Percentiles rank a stretch among this genome's conserved stretches.
Evolutionary conservation across 1,140 invertebrate genomes (phyloP).

Genomic region (Tetramorium parvispinum): DNA sequence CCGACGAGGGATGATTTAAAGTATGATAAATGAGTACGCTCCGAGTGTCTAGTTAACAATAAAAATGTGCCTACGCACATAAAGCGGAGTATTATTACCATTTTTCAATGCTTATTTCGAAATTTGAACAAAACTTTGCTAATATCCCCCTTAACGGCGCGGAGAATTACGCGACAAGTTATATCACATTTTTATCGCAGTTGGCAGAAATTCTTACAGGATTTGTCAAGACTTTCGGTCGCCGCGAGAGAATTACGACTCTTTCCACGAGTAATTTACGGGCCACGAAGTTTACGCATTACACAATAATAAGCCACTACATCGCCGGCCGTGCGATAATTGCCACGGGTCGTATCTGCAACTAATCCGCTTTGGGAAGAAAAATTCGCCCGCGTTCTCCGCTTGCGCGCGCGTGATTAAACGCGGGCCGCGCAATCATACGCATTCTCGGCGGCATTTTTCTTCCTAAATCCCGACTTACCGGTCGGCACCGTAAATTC

Average conservation of each 20-base stretch:
- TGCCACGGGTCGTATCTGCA: not conserved
- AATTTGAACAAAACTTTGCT: not conserved
- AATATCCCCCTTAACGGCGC: not conserved
- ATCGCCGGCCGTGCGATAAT: conserved; percentile 29
- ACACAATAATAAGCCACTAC: conserved; percentile 40
- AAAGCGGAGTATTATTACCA: not conserved
- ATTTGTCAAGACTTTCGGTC: conserved; percentile 31
- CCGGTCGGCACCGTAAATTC: conserved; percentile 42
- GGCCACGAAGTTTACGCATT: conserved; percentile 32
- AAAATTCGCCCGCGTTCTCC: conserved; percentile 25
- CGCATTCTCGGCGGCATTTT: conserved; percentile 36
- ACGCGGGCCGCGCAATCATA: conserved; percentile 44
- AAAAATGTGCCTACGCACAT: not conserved
- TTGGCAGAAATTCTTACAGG: conserved; percentile 14
- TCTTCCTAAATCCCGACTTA: conserved; percentile 51
- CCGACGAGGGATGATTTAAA: not conserved
- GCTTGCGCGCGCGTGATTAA: conserved; percentile 39
- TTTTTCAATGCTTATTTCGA: not conserved
- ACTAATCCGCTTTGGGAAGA: conserved; percentile 54
- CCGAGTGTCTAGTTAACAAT: not conserved
- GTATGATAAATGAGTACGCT: not conserved
- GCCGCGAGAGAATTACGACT: conserved; percentile 12
- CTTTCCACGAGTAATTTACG: conserved; percentile 29
- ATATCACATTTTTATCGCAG: conserved; percentile 27
- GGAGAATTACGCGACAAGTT: not conserved